A percentile compares a stretch with the other conserved stretches of the same genome.
Conservation (phyloP, 2,888 invertebrate species). For the Endotricha flammealis region DNA sequence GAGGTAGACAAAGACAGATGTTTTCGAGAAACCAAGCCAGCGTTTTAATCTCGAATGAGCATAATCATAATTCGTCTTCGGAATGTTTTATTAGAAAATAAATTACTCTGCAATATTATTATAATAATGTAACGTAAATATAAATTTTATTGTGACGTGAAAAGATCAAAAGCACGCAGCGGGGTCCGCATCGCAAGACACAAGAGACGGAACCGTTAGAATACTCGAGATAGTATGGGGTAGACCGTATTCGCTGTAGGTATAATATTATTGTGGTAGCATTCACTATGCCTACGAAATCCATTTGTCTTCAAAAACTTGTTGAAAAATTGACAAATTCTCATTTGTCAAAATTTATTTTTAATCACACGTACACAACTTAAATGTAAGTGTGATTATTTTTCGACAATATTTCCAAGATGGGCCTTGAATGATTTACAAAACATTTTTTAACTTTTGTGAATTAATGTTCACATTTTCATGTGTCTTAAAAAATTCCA, state of each 20-base stretch:
- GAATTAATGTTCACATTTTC: not conserved
- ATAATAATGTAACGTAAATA: too few species aligned
- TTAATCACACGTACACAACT: not conserved
- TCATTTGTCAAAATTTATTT: too few species aligned
- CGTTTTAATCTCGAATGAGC: too few species aligned
- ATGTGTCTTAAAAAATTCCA: constrained; percentile 10
- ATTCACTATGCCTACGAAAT: constrained; percentile 29
- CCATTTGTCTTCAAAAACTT: not conserved
- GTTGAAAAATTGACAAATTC: too few species aligned
- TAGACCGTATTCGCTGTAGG: constrained; percentile 22
- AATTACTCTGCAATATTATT: too few species aligned
- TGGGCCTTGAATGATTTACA: not conserved
- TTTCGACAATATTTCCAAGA: not conserved
- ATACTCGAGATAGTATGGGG: constrained; percentile 21
- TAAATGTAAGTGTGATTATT: not conserved
- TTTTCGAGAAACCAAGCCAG: too few species aligned
- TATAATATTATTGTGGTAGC: constrained; percentile 55
- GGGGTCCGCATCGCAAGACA: not conserved
- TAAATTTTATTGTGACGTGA: too few species aligned
- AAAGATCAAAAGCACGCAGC: constrained; percentile 5
- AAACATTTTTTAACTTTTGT: not conserved
- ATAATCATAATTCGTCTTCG: too few species aligned
- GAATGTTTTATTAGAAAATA: too few species aligned
- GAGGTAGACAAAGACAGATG: too few species aligned
- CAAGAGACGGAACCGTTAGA: constrained; percentile 2